Evolutionary conservation across 1,140 invertebrate species (phyloP), one percentile per base, ranked within the genome.

Genomic region (Drosophila serrata): DNA sequence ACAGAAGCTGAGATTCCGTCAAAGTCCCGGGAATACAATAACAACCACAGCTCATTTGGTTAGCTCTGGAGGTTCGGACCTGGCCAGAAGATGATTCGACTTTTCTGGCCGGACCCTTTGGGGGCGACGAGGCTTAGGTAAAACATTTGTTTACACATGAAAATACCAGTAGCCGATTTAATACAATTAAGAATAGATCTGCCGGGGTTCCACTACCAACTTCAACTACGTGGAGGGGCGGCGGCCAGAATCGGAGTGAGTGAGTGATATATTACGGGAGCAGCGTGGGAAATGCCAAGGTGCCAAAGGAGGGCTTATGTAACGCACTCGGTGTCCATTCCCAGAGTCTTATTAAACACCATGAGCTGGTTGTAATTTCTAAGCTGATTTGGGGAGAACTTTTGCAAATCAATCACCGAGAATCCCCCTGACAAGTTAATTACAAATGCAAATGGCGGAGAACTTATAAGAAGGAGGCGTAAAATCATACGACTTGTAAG

Each of bases 121-220:
- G 61, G 62, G 67, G 76, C 57, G 39, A 43, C 56, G 46, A 59
- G 59, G 76, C 80, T 80, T 87, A 77, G 84, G 76, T 81, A 84
- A 78, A 90, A 81, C 87, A 88, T 88, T 87, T 87, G 84, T 87
- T 87, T 88, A 81, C 68, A 78, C 65, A 84, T 80, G 63, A 88
- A 88, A 88, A 88, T 90, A 90, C 84, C 84, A 88, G 84, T 88
- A 88, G 84, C 85, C 85, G 85, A 73, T 90, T 88, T 75, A 72
- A 65, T 75, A 35, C 79, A 79, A 86, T 85, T 85, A 79, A 59
- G 48, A 56, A 59, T 45, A 81, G 56, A 73, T 59, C 58, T 39
- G 37, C 31, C 19, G 45, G 60, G 43, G 53, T 29, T 39, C 51
- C 42, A 45, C 7, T 6, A 22, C 6, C 29, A 33, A 4, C 7